Conservation (phyloP, 92 coral and sea anemone species). For the Phenganax marumi region DNA sequence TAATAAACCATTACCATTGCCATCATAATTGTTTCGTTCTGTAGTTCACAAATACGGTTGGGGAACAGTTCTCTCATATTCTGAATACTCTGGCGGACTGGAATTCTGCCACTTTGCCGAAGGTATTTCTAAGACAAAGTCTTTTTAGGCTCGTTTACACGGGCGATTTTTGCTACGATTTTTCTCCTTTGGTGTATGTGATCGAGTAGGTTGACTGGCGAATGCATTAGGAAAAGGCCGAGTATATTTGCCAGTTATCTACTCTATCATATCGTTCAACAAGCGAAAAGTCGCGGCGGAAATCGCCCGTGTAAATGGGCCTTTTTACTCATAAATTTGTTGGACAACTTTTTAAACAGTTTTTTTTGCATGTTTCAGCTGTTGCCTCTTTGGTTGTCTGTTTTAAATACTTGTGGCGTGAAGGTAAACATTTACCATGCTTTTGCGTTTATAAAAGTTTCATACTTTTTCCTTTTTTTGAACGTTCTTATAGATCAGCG, state of each 20-base stretch:
- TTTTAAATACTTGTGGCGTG: constrained; percentile 23
- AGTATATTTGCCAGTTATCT: too few relatives aligned
- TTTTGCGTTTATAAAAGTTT: not conserved
- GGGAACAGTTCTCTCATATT: constrained; percentile 84
- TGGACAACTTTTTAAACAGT: not conserved
- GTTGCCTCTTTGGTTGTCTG: constrained; percentile 36
- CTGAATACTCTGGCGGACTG: constrained; percentile 91
- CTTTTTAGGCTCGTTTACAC: too few relatives aligned
- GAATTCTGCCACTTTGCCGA: constrained; percentile 88
- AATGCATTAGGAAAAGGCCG: not conserved
- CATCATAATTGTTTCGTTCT: not conserved
- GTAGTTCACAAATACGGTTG: constrained; percentile 72
- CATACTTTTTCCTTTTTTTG: not conserved
- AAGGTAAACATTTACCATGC: not conserved
- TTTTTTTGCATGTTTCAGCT: constrained; percentile 20
- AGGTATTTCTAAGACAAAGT: constrained; percentile 51
- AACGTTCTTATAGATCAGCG: constrained; percentile 13
- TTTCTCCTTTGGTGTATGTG: too few relatives aligned
- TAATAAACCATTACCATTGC: too few relatives aligned
- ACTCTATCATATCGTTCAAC: too few relatives aligned
- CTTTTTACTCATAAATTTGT: not conserved
- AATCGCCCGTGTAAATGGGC: too few relatives aligned
- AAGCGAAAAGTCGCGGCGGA: too few relatives aligned
- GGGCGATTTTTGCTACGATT: too few relatives aligned
- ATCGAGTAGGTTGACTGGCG: too few relatives aligned